Evolutionary conservation across 2,888 invertebrate species (phyloP), one percentile per base, ranked within the genome.

Genomic region (Gasteruption jaculator): DNA sequence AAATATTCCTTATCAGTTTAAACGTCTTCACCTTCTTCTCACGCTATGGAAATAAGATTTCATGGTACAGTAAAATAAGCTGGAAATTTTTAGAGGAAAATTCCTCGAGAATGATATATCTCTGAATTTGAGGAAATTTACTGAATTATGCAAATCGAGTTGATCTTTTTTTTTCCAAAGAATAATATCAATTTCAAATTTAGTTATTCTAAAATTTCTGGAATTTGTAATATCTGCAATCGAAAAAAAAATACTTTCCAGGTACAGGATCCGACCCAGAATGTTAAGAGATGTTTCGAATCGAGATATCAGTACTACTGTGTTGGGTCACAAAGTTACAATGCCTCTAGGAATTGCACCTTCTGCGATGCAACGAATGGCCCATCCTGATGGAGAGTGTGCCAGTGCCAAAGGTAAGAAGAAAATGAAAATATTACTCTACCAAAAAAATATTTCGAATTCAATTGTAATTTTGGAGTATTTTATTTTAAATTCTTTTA

Each of bases 321-420:
- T 87, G 24, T 71, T 89, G 16, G 88, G 87, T 0, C 65, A 77
- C 21, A 75, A 73, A 42, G 72, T 89, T 1, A 73, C 81, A 2
- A 80, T 88, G 73, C 89, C 90, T 0, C 63, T 89, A 24, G 92
- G 90, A 6, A 79, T 93, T 45, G 82, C 92, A 1, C 92, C 94
- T 1, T 85, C 91, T 2, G 93, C 92, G 0, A 90, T 92, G 88
- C 92, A 93, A 68, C 79, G 80, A 57, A 84, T 94, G 87, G 92
- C 92, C 0, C 89, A 92, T 73, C 81, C 85, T 0, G 86, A 90
- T 12, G 94, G 94, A 5, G 94, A 94, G 74, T 72, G 83, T 46
- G 92, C 86, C 34, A 90, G 82, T 68, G 90, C 80, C 2, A 81
- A 73, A 79, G 89, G 88, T 86, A 72, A 58, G 10, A 21, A 29